A percentile compares a stretch with the other conserved stretches of the same genome.
These are phyloP conservation scores for Knipowitschia caucasica DNA, from an alignment of 2,797 vertebrate genomes.

Conservation along the genomic window DNA sequence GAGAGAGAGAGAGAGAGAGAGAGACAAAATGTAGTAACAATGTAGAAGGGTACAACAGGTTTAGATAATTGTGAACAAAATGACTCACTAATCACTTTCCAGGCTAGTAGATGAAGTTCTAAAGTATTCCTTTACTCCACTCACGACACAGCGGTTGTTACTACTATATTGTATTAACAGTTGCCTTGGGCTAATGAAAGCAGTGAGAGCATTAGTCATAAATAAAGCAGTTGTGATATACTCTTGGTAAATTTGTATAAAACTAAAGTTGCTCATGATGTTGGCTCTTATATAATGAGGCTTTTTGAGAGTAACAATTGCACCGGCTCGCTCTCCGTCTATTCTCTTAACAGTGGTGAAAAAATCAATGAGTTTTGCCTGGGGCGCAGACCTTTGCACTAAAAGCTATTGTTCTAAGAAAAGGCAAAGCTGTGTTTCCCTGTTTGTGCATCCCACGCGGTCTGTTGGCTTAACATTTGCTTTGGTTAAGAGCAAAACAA, in stretches of 20 bases:
- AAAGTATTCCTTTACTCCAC: no score
- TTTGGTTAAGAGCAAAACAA: conserved; percentile 33
- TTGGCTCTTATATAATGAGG: conserved; percentile 35
- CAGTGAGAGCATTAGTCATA: no score
- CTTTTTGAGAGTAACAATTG: conserved; percentile 31
- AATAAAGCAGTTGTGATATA: background rate
- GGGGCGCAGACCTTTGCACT: conserved; percentile 64
- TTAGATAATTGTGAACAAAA: no score
- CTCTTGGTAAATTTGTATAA: background rate
- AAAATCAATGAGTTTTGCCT: conserved; percentile 67
- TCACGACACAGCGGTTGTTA: no score
- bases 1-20: no score
- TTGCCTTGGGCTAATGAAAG: no score
- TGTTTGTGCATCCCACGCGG: conserved; percentile 32
- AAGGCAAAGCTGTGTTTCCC: conserved; percentile 29
- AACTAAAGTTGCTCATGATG: conserved; percentile 13
- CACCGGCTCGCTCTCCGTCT: conserved; percentile 18
- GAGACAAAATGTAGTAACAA: no score
- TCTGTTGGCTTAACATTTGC: conserved; percentile 38
- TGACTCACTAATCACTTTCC: no score
- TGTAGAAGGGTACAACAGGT: no score
- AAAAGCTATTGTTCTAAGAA: conserved; percentile 68
- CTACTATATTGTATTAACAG: no score
- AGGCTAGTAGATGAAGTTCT: no score
- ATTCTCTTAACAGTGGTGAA: conserved; percentile 49